Evolutionary conservation across 2,888 invertebrate species (phyloP).

Genomic region (Hesperia comma): DNA sequence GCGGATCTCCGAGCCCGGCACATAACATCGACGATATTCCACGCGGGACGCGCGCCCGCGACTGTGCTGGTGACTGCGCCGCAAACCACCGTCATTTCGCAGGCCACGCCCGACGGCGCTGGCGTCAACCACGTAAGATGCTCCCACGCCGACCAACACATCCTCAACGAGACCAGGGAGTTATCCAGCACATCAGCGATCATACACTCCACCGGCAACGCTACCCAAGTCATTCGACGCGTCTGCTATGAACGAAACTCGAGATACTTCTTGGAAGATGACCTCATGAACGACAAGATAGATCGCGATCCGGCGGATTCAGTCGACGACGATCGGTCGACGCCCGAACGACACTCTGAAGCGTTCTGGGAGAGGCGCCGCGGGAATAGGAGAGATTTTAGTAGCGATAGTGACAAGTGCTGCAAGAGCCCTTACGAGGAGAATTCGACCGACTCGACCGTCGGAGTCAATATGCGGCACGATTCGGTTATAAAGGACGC

Average conservation of each 20-base stretch:
- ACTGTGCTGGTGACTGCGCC: conserved; percentile 75
- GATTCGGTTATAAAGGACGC: conserved; percentile 79
- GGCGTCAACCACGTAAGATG: conserved; percentile 56
- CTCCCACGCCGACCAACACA: conserved; percentile 60
- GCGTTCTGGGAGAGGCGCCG: conserved; percentile 78
- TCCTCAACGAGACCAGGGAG: conserved; percentile 68
- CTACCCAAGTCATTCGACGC: conserved; percentile 75
- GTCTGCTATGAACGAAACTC: conserved; percentile 63
- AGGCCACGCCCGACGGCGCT: conserved; percentile 59
- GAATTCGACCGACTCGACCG: conserved; percentile 74
- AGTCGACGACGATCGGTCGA: conserved; percentile 65
- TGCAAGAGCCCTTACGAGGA: conserved; percentile 75
- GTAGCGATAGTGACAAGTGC: conserved; percentile 79
- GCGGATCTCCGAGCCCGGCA: conserved; percentile 68
- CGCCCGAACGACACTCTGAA: conserved; percentile 71
- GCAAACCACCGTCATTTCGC: conserved; percentile 74
- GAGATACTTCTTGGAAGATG: conserved; percentile 63
- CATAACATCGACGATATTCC: conserved; percentile 74
- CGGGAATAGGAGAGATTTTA: conserved; percentile 68
- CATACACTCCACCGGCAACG: conserved; percentile 68
- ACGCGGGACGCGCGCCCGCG: conserved; percentile 65
- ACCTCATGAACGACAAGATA: conserved; percentile 49
- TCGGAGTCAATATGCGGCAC: conserved; percentile 68
- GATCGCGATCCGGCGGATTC: conserved; percentile 63
- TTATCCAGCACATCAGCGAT: conserved; percentile 67